Base-by-base conservation (phyloP, 2,797 vertebrate species). In the Heterohyrax brucei region DNA sequence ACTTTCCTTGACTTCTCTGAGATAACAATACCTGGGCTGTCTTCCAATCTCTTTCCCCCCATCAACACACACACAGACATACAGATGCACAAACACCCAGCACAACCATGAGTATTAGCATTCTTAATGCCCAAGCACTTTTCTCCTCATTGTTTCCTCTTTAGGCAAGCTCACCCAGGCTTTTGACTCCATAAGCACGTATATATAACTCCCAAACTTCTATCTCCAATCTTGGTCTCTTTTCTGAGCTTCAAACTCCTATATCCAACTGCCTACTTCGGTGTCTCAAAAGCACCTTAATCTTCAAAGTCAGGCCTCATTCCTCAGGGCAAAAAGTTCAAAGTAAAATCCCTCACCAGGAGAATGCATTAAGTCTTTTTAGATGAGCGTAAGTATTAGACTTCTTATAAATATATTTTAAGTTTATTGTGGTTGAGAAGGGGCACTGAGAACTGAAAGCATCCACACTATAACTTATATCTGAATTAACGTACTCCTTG, bases 391-490 rank as follows among this genome's bases (percentile, higher is more conserved):
- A 92, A 68, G 56, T 91, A 79, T 76, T 24, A 73, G 21, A 64
- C n/a, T 89, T 96, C 68, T 86, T 79, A 94, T 78, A 83, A 93
- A 66, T 62, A 78, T 12, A 66, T 93, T 95, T 92, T 44, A 91
- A 88, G 66, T 82, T 59, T 94, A 89, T 28, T 81, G 48, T 66
- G 62, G 66, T 53, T 96, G 50, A 86, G 30, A 95, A 91, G 50
- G 87, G 26, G 9, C 50, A 80, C n/a, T 76, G 64, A 96, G 72
- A 96, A 93, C n/a, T 61, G 30, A 96, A 93, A 82, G 73, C 61
- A 84, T 76, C 56, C 88, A 76, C 59, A 88, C 30, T 18, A 92
- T 16, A 83, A 59, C 77, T 92, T 92, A 91, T 50, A 73, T 73
- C 82, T 90, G 66, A 73, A 80, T 61, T 84, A 93, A 93, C 70